These are phyloP conservation scores for Notoglanidium macrostoma DNA, from an alignment of 2,797 vertebrate genomes.

Conservation along the genomic window DNA sequence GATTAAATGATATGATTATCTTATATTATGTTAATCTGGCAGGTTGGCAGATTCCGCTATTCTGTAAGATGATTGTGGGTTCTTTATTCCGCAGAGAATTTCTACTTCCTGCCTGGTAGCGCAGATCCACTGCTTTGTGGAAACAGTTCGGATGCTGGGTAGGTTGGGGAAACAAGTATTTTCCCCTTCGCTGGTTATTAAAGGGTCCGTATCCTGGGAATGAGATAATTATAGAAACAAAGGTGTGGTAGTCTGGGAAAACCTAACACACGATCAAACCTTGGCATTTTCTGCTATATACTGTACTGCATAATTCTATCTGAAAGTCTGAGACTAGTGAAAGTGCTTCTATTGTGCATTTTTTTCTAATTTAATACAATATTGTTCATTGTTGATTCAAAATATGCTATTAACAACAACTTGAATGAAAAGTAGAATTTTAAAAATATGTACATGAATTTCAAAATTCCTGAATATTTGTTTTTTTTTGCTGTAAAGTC, in stretches of 20 bases:
- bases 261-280: not conserved
- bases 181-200: not conserved
- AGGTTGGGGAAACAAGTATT: conserved; percentile 45
- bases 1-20: not conserved
- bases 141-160: conserved; percentile 93
- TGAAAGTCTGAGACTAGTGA: too few species aligned
- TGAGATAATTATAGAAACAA: not conserved
- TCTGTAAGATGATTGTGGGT: not conserved
- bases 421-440: too few species aligned
- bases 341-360: too few species aligned
- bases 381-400: too few species aligned
- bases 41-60: not conserved
- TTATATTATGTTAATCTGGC: not conserved
- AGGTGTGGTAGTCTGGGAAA: not conserved
- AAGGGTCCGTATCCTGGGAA: not conserved
- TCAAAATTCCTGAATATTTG: too few species aligned
- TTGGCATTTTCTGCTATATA: not conserved
- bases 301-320: too few species aligned
- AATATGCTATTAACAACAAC: too few species aligned
- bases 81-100: conserved; percentile 73
- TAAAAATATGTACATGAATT: too few species aligned
- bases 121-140: conserved; percentile 87
- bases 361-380: too few species aligned
- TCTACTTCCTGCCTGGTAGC: conserved; percentile 80
- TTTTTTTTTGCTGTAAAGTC: too few species aligned